These are phyloP conservation scores for Phrynosoma platyrhinos DNA, from an alignment of 2,113 vertebrate genomes.

Conservation along the genomic window DNA sequence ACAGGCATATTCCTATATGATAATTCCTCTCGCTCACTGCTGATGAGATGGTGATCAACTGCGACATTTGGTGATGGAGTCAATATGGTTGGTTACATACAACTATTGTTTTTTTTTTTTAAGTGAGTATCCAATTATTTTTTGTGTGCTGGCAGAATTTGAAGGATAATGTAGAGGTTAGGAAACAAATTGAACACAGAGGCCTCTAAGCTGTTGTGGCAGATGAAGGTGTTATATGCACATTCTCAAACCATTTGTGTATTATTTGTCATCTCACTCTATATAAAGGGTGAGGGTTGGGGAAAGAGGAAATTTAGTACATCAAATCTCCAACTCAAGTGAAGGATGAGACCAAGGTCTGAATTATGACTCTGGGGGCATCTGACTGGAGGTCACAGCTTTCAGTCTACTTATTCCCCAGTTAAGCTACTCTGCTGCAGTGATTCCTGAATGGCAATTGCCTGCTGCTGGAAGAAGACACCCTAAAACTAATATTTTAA, in stretches of 20 bases:
- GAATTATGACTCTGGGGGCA: background rate
- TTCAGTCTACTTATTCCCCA: background rate
- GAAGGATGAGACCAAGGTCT: background rate
- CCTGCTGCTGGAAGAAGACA: too few relatives aligned
- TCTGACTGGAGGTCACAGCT: background rate
- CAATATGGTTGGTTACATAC: conserved; percentile 63
- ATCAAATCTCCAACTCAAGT: background rate
- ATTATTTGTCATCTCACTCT: conserved; percentile 15
- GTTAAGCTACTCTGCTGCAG: background rate
- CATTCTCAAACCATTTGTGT: background rate
- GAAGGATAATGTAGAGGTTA: conserved; percentile 14
- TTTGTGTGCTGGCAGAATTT: conserved; percentile 43
- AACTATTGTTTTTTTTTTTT: conserved; percentile 44
- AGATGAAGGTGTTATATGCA: conserved; percentile 35
- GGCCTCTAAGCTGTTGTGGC: conserved; percentile 26
- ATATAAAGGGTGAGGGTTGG: too few relatives aligned
- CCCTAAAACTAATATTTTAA: background rate
- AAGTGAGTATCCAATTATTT: conserved; percentile 59
- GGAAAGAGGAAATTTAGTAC: background rate
- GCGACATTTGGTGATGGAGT: conserved; percentile 69
- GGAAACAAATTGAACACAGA: conserved; percentile 19
- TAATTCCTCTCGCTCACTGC: conserved; percentile 58
- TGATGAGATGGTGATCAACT: conserved; percentile 71
- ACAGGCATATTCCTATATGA: conserved; percentile 53
- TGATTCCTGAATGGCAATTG: background rate